phyloP scores from a whole-genome alignment of 2,888 invertebrate species.

The Hirtodrosophila trivittata region DNA sequence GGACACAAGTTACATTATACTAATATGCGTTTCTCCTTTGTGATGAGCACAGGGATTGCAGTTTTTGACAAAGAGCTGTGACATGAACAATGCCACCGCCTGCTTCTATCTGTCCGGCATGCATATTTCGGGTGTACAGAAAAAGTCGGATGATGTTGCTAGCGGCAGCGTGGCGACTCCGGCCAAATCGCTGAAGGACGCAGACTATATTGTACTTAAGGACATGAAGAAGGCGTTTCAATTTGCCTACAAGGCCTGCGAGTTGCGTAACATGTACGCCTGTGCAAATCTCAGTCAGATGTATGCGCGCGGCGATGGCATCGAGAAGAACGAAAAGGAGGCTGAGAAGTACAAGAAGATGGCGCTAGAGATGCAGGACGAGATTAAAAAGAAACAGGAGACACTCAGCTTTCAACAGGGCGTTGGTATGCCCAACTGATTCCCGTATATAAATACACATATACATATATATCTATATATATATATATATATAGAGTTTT shows the following conservation, averaged over 20 bases:
- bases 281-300: slow-evolving; percentile 96
- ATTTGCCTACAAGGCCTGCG: slow-evolving; percentile 91
- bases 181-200: slow-evolving; percentile 53
- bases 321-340: slow-evolving; percentile 88
- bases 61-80: slow-evolving; percentile 86
- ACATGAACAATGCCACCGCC: slow-evolving; percentile 87
- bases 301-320: slow-evolving; percentile 93
- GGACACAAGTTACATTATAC: not conserved
- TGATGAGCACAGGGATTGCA: slow-evolving; percentile 85
- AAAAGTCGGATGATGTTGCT: slow-evolving; percentile 83
- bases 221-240: slow-evolving; percentile 92
- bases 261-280: slow-evolving; percentile 92
- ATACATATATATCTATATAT: slow-evolving; percentile 3
- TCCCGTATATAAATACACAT: not conserved
- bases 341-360: slow-evolving; percentile 89
- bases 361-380: slow-evolving; percentile 89
- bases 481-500: slow-evolving; percentile 1
- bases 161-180: slow-evolving; percentile 1
- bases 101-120: slow-evolving; percentile 93
- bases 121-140: slow-evolving; percentile 90
- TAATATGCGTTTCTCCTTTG: too few species aligned
- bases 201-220: slow-evolving; percentile 86
- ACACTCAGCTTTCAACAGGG: slow-evolving; percentile 86
- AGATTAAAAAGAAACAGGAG: slow-evolving; percentile 86
- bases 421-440: slow-evolving; percentile 77